Evolutionary conservation across 92 coral and sea anemone species (phyloP), one percentile per base, ranked within the genome.

Genomic region (Porites lobata): DNA sequence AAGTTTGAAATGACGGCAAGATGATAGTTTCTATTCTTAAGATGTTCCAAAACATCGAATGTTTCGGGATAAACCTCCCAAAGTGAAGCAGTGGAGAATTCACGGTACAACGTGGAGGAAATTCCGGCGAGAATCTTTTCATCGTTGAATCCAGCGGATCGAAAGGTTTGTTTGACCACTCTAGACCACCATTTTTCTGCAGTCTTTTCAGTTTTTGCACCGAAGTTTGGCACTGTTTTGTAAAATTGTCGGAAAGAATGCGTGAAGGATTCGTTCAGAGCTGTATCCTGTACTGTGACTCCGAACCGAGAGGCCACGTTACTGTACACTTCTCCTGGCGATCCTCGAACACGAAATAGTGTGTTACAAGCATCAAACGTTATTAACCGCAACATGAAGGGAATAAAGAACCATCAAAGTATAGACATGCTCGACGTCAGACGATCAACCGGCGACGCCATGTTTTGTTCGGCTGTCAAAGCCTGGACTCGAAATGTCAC

Each of bases 331-430:
- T 92, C 80, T 11, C 97, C 99, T 2, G 94, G 96, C 50, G 92
- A 90, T 22, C 98, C 96, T 75, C 91, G 89, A 19, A 96, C 97
- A 88, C 73, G 94, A 18, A 96, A 83, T 26, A 95, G 86, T 57
- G 99, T 96, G 71, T 96, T 96, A 54, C 86, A 87, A 0, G 88
- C 99, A 78, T 96, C 99, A 65, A 96, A 87, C 8, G 99, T 96
- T 22, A 95, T 92, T 10, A 95, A 87, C 43, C 95, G 92, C n/a
- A 94, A 20, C 92, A 86, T 91, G 14, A 75, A 38, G 26, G n/a
- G n/a, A 17, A 66, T 11, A 21, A 15, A 15, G 8, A 8, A 20
- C 56, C 32, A n/a, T 9, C 6, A 61, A 38, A 3, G 19, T 17
- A 63, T 17, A 64, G n/a, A 9, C 17, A 8, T 17, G 6, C 6